phyloP scores from a whole-genome alignment of 2,797 vertebrate species.

The Rousettus madagascariensis region DNA sequence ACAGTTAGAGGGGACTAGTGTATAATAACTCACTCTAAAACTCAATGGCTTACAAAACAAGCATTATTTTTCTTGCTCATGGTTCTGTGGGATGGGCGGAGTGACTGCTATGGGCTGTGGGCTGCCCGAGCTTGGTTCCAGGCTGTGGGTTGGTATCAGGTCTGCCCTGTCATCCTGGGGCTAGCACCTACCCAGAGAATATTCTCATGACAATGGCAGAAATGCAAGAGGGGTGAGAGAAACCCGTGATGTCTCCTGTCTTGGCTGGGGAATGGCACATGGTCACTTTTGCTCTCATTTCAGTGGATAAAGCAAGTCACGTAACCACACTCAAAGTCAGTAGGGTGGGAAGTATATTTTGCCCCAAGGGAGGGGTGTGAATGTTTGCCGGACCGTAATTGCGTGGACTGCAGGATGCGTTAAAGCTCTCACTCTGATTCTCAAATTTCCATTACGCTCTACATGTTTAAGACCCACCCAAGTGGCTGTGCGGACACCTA shows the following conservation, averaged over 20 bases:
- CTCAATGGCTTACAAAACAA: background rate
- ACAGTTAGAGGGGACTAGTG: background rate
- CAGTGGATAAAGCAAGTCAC: too few relatives aligned
- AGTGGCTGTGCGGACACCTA: too few relatives aligned
- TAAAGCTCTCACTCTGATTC: background rate
- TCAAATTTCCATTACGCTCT: background rate
- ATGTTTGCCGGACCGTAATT: background rate
- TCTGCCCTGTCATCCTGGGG: background rate
- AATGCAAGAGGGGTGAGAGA: background rate
- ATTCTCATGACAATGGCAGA: background rate
- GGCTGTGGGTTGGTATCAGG: background rate
- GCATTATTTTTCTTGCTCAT: background rate
- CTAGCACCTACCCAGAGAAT: background rate
- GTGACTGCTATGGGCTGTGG: background rate
- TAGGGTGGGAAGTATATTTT: background rate
- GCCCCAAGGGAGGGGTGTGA: too few relatives aligned
- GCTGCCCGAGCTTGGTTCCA: background rate
- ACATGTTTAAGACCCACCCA: fast-evolving
- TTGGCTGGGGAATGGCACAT: fast-evolving
- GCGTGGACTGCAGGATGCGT: fast-evolving
- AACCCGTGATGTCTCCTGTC: background rate
- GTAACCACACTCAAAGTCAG: background rate
- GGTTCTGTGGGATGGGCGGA: background rate
- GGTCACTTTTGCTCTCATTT: background rate
- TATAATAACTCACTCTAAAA: background rate